phyloP scores from a whole-genome alignment of 2,113 vertebrate genomes.

The Pelecanus crispus region DNA sequence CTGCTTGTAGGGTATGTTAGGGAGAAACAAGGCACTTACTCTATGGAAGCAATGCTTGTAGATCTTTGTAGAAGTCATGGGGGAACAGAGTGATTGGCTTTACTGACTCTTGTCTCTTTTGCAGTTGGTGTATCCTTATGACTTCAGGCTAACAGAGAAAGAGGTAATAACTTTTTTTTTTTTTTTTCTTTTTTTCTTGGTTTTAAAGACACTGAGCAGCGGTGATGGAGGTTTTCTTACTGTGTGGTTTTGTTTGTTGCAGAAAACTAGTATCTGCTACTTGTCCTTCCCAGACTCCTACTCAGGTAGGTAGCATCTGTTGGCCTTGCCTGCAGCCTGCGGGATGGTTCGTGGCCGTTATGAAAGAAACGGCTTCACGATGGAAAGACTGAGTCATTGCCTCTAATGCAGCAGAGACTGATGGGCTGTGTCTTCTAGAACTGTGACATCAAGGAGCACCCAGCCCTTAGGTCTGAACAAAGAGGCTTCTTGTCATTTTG shows the following conservation, averaged over 20 bases:
- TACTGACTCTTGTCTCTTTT: neutral
- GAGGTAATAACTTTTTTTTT: constrained; percentile 75
- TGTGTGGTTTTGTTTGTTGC: neutral
- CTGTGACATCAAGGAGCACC: neutral
- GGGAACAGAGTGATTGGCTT: neutral
- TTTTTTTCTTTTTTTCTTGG: accelerated
- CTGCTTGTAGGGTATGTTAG: accelerated
- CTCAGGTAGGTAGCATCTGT: constrained; percentile 76
- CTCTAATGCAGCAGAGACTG: neutral
- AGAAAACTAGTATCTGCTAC: constrained; percentile 97
- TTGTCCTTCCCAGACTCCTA: constrained; percentile 96
- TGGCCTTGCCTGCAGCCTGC: neutral
- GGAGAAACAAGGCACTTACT: neutral
- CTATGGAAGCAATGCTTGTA: neutral
- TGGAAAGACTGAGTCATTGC: neutral
- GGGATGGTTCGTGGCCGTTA: accelerated
- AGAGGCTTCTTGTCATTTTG: neutral
- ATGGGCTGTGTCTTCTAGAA: neutral
- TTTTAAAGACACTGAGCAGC: neutral
- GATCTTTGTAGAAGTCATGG: too few species aligned
- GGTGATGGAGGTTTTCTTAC: neutral
- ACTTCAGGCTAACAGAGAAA: constrained; percentile 88
- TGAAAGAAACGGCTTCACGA: neutral
- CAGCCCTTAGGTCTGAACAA: neutral
- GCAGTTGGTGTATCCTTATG: constrained; percentile 87